Evolutionary conservation across 2,113 vertebrate species (phyloP).

Genomic region (Callaeas wilsoni): DNA sequence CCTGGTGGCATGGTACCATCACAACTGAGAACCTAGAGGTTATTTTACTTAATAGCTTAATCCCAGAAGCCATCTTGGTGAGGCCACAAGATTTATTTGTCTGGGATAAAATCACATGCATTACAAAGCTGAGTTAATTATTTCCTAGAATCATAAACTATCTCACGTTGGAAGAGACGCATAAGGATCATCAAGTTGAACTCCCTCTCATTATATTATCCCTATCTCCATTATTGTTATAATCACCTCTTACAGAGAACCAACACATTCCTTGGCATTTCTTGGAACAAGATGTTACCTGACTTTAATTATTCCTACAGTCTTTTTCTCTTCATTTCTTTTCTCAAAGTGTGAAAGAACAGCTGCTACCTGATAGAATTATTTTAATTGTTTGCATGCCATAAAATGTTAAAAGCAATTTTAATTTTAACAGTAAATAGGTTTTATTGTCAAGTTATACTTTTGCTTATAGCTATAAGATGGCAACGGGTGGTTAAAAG

Average conservation of each 20-base stretch:
- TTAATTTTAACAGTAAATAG: constrained; percentile 77
- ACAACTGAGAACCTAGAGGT: neutral
- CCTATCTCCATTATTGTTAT: neutral
- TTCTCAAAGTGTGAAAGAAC: constrained; percentile 24
- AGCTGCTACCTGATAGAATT: constrained; percentile 55
- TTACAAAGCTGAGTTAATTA: neutral
- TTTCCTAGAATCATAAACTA: neutral
- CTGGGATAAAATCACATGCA: neutral
- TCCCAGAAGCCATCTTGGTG: neutral
- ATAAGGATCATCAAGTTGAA: neutral
- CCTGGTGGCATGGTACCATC: neutral
- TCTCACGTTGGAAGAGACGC: accelerated
- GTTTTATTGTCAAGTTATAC: constrained; percentile 70
- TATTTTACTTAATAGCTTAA: neutral
- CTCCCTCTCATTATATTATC: neutral
- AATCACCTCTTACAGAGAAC: neutral
- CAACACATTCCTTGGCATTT: neutral
- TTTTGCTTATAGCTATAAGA: constrained; percentile 56
- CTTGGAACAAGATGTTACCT: neutral
- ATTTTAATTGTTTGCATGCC: constrained; percentile 68
- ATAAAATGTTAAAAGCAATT: constrained; percentile 73
- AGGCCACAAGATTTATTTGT: neutral
- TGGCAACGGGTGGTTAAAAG: constrained; percentile 58
- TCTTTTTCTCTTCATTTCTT: neutral
- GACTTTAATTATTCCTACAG: neutral